These are phyloP conservation scores for Ptychoptera albimana DNA, from an alignment of 2,888 invertebrate species.

Conservation along the genomic window DNA sequence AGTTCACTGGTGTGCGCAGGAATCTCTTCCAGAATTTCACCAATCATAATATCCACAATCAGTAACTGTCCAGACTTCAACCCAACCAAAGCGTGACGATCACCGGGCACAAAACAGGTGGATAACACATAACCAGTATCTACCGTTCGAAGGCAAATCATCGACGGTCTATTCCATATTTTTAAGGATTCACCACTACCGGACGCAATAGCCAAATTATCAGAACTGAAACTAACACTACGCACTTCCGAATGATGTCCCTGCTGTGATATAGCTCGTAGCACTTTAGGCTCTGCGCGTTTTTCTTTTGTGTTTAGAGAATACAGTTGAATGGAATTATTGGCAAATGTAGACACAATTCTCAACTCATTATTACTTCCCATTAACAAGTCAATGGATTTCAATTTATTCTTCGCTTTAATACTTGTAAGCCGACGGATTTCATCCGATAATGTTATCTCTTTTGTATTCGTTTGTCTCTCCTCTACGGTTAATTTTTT, in stretches of 20 bases:
- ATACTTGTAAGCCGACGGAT: slow-evolving; percentile 50
- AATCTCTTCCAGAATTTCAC: slow-evolving; percentile 63
- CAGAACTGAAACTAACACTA: slow-evolving; percentile 76
- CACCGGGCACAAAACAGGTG: slow-evolving; percentile 70
- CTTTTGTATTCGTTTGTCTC: slow-evolving; percentile 18
- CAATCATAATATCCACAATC: slow-evolving; percentile 71
- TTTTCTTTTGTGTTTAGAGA: slow-evolving; percentile 35
- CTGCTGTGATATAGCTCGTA: slow-evolving; percentile 49
- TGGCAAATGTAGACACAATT: slow-evolving; percentile 45
- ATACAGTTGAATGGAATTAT: slow-evolving; percentile 62
- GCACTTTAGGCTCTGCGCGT: slow-evolving; percentile 36
- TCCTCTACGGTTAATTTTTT: slow-evolving; percentile 46
- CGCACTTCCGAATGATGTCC: slow-evolving; percentile 87
- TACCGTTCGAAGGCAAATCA: slow-evolving; percentile 56
- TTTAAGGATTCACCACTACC: slow-evolving; percentile 80
- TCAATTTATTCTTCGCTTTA: slow-evolving; percentile 49
- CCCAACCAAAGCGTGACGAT: slow-evolving; percentile 78
- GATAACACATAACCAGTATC: slow-evolving; percentile 49
- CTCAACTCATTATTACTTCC: slow-evolving; percentile 58
- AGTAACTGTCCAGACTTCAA: slow-evolving; percentile 69
- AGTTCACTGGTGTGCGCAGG: slow-evolving; percentile 70
- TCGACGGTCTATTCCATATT: slow-evolving; percentile 70
- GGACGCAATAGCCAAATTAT: slow-evolving; percentile 73
- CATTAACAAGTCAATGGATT: slow-evolving; percentile 50
- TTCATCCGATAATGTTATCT: slow-evolving; percentile 51